Conservation (phyloP, 2,797 vertebrate genomes). For the Fratercula arctica region DNA sequence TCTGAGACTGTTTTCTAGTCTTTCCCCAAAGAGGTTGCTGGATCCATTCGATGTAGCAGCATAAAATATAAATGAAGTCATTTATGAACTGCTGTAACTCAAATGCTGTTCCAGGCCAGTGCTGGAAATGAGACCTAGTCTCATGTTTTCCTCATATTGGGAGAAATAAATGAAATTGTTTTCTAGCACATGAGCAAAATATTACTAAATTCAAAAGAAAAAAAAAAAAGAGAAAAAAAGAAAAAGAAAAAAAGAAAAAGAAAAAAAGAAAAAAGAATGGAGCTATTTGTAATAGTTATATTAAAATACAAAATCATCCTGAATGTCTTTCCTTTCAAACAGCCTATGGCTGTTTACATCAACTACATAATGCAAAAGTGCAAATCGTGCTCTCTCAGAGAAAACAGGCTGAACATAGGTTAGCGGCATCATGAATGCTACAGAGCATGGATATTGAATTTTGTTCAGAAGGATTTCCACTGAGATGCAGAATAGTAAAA, state of each 20-base stretch:
- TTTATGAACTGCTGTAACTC: conserved; percentile 62
- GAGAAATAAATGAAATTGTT: conserved; percentile 38
- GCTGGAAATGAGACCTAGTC: conserved; percentile 45
- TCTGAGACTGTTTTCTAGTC: conserved; percentile 16
- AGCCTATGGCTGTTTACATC: background rate
- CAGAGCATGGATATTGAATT: background rate
- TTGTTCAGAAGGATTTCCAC: background rate
- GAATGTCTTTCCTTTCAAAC: background rate
- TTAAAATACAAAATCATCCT: conserved; percentile 28
- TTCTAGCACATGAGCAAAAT: conserved; percentile 26
- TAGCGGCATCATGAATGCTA: background rate
- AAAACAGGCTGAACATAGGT: background rate
- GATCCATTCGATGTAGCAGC: background rate
- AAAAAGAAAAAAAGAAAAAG: background rate
- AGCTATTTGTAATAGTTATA: background rate
- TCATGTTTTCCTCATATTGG: background rate
- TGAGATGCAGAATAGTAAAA: background rate
- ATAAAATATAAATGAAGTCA: conserved; percentile 69
- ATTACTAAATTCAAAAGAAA: background rate
- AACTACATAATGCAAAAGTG: background rate
- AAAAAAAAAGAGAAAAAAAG: background rate
- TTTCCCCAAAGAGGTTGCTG: conserved; percentile 16
- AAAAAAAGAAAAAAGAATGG: background rate
- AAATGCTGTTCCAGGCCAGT: conserved; percentile 27
- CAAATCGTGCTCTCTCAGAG: background rate